Base-by-base conservation (phyloP, 2,888 invertebrate species). In the Ophion ventricosus region DNA sequence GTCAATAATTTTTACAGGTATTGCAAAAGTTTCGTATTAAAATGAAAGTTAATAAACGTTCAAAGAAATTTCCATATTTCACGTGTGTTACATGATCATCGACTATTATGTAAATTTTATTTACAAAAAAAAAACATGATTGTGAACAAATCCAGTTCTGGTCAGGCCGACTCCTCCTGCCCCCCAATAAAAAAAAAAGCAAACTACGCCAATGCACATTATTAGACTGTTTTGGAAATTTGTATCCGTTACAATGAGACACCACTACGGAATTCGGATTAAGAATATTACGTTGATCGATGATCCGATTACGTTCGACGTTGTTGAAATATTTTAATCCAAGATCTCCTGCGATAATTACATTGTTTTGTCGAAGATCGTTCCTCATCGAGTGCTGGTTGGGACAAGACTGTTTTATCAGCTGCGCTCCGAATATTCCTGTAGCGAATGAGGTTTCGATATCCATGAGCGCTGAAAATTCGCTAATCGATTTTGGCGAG, bases 381-480 rank as follows among this genome's bases (percentile, higher is more conserved):
- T 29, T 11, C 29, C 26, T 14, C 4, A 26, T 29, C 10, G 10
- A 17, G 49, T 17, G 49, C 49, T 4, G 17, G 17, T 49, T 49
- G 14, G 17, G 17, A 49, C 43, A 67, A 10, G 1, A 43, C 80
- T 83, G 67, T 40, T 80, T 83, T 83, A 83, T 35, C 80, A 35
- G 56, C 64, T 11, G 79, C 35, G 35, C 35, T 1, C 8, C 26
- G 43, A 61, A 67, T 40, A 72, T 79, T 83, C 70, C 69, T 66
- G 8, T 20, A 20, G 3, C 11, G 7, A n/a, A n/a, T n/a, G 20
- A 75, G 56, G 29, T 35, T 59, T 57, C 20, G 4, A 10, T 14
- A 29, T 11, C 29, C 29, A 23, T 23, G 61, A 54, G 75, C 29
- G 74, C 69, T 73, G 25, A 1, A 17, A 64, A 29, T 43, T n/a